Conservation (phyloP, 2,113 vertebrate genomes). For the Coptodon bakossiorum region DNA sequence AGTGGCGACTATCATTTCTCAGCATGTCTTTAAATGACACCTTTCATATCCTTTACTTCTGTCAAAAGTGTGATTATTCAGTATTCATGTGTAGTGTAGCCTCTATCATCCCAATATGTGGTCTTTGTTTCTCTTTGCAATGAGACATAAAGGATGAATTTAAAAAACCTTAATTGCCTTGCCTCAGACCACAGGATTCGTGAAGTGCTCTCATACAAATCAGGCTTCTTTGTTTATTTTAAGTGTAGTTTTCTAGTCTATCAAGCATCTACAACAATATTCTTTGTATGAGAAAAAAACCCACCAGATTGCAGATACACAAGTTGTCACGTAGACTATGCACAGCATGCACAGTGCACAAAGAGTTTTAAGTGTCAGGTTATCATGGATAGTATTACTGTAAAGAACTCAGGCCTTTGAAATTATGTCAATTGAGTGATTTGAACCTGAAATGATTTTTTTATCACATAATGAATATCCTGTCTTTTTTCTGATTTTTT, state of each 20-base stretch:
- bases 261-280: not conserved
- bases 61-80: conserved; percentile 20
- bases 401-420: not conserved
- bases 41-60: not conserved
- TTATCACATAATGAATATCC: conserved; percentile 23
- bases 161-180: not conserved
- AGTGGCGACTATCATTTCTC: not conserved
- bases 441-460: conserved; percentile 1
- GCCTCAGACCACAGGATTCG: not conserved
- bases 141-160: not conserved
- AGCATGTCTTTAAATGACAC: not conserved
- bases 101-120: not conserved
- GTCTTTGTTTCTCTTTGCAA: not conserved
- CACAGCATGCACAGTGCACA: not conserved
- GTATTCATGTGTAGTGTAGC: not conserved
- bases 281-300: not conserved
- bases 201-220: not conserved
- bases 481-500: conserved; percentile 5
- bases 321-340: not conserved
- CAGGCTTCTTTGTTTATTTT: not conserved
- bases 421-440: not conserved
- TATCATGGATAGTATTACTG: not conserved
- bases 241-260: not conserved
- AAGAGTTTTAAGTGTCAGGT: not conserved
- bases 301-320: not conserved